Conservation (phyloP, 2,888 invertebrate species). For the Eugnorisma glareosa region DNA sequence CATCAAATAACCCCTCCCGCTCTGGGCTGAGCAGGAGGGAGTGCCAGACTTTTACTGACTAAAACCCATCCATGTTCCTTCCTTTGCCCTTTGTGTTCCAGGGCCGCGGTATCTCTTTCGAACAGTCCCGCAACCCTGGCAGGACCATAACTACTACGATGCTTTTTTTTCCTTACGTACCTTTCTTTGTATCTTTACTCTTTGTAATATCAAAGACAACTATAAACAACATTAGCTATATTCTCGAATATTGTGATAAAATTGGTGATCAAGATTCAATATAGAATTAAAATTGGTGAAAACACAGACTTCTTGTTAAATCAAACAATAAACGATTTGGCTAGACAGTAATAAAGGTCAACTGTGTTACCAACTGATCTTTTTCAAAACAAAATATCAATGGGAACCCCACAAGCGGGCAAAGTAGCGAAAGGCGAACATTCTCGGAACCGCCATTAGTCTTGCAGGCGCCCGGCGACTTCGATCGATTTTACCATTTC, state of each 20-base stretch:
- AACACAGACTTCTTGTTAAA: background rate
- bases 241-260: background rate
- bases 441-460: slow-evolving; percentile 78
- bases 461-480: slow-evolving; percentile 75
- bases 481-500: slow-evolving; percentile 80
- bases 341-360: background rate
- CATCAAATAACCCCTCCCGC: too few species aligned
- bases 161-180: too few species aligned
- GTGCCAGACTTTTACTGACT: too few species aligned
- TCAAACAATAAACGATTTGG: background rate
- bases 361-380: background rate
- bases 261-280: background rate
- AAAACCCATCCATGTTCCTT: too few species aligned
- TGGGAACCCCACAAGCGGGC: slow-evolving; percentile 54
- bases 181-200: background rate
- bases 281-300: background rate
- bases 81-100: too few species aligned
- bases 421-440: slow-evolving; percentile 63
- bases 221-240: background rate
- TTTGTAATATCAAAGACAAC: background rate
- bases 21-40: too few species aligned
- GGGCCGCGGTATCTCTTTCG: too few species aligned
- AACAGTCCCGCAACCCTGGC: too few species aligned
- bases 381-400: slow-evolving; percentile 38
- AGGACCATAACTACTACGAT: too few species aligned